Percentiles rank a stretch among this genome's conserved stretches.
These are phyloP conservation scores for Petroica traversi DNA, from an alignment of 2,113 vertebrate species.

Conservation along the genomic window DNA sequence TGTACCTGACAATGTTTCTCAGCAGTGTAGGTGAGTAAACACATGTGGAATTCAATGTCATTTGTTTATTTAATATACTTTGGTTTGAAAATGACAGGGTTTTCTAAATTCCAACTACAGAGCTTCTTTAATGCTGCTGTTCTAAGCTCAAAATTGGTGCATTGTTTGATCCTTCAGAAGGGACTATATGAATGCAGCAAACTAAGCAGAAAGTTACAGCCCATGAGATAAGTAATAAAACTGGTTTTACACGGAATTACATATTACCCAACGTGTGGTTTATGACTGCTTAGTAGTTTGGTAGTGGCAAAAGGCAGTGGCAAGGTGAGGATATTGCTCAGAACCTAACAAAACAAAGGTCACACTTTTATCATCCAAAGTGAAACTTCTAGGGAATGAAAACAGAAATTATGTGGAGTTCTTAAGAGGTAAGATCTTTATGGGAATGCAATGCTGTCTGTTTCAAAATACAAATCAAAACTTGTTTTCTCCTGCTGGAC, in stretches of 20 bases:
- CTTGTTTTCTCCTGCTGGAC: not conserved
- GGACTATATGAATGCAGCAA: not conserved
- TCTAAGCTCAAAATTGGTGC: not conserved
- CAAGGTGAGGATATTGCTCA: not conserved
- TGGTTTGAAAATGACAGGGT: not conserved
- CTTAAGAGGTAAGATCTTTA: not conserved
- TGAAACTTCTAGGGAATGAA: not conserved
- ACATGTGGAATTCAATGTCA: not conserved
- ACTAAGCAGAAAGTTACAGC: not conserved
- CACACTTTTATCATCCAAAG: not conserved
- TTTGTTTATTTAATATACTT: not conserved
- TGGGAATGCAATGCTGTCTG: not conserved
- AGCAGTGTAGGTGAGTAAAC: slow-evolving; percentile 91
- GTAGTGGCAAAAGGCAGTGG: not conserved
- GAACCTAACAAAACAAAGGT: not conserved
- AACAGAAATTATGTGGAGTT: not conserved
- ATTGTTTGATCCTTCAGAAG: not conserved
- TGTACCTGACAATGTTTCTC: slow-evolving; percentile 98
- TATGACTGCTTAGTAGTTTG: not conserved
- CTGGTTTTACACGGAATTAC: not conserved
- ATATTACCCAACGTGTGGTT: not conserved
- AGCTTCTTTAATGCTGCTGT: not conserved
- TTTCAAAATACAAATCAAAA: not conserved
- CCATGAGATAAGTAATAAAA: not conserved
- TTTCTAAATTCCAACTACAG: not conserved